Evolutionary conservation across 2,113 vertebrate genomes (phyloP).

Genomic region (Prionailurus viverrinus): DNA sequence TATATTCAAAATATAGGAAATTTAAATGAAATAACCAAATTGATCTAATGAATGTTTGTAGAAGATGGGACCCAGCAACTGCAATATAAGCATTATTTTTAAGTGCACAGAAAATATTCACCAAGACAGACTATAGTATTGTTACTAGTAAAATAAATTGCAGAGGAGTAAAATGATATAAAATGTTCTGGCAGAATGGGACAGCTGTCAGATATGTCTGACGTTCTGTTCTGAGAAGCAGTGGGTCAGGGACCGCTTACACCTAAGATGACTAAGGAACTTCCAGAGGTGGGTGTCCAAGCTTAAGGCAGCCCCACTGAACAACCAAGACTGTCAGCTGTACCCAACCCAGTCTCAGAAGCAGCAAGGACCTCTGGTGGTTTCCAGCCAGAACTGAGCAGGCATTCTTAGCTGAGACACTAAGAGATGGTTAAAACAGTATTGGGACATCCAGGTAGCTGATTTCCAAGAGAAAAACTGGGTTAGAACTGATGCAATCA

Average conservation of each 20-base stretch:
- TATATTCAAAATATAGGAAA: not conserved
- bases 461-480: not conserved
- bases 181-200: not conserved
- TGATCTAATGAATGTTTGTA: not conserved
- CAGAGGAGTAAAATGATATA: not conserved
- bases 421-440: slow-evolving; percentile 72
- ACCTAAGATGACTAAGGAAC: not conserved
- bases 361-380: slow-evolving; percentile 67
- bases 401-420: slow-evolving; percentile 79
- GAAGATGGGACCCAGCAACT: not conserved
- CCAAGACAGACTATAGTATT: not conserved
- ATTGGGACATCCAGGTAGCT: not conserved
- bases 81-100: not conserved
- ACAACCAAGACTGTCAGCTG: slow-evolving; percentile 30
- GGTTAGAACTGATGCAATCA: slow-evolving; percentile 42
- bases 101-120: not conserved
- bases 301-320: not conserved
- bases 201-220: not conserved
- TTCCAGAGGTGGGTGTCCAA: not conserved
- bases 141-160: not conserved
- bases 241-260: not conserved
- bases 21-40: not conserved
- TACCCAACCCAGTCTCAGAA: slow-evolving; percentile 64
- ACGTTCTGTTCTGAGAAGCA: not conserved
- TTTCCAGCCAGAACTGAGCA: slow-evolving; percentile 75